A percentile compares a stretch with the other conserved stretches of the same genome.
phyloP scores from a whole-genome alignment of 92 coral and sea anemone genomes.

The Zoanthus gigantus region DNA sequence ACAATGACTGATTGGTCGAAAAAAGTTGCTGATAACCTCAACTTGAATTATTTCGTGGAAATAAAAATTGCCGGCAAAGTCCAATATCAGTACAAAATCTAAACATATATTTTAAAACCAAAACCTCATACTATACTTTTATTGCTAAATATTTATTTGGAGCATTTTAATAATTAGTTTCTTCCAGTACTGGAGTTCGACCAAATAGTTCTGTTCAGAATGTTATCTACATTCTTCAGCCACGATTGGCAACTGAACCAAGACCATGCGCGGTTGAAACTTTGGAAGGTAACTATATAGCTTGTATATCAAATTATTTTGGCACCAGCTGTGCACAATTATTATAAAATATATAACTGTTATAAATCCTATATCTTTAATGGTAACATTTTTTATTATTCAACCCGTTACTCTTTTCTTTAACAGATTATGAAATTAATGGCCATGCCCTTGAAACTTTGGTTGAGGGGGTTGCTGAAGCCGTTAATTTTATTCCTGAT shows the following conservation, averaged over 20 bases:
- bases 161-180: not conserved
- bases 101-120: not conserved
- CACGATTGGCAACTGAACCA: not conserved
- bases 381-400: too few species aligned
- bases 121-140: not conserved
- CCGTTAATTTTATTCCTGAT: not conserved
- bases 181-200: not conserved
- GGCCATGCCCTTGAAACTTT: too few species aligned
- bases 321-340: too few species aligned
- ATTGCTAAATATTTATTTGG: not conserved
- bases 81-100: not conserved
- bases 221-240: not conserved
- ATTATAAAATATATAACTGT: too few species aligned
- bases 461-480: not conserved
- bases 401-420: too few species aligned
- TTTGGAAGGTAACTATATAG: not conserved
- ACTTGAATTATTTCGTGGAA: too few species aligned
- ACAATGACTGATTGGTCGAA: too few species aligned
- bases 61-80: too few species aligned
- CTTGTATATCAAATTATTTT: not conserved
- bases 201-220: not conserved
- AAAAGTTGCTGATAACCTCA: too few species aligned
- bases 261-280: not conserved
- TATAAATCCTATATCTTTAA: too few species aligned
- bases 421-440: too few species aligned